Evolutionary conservation across 30 jellyfish, hydroid and myxozoan genomes (phyloP), one percentile per base, ranked within the genome.

Genomic region (Rhopilema esculentum): DNA sequence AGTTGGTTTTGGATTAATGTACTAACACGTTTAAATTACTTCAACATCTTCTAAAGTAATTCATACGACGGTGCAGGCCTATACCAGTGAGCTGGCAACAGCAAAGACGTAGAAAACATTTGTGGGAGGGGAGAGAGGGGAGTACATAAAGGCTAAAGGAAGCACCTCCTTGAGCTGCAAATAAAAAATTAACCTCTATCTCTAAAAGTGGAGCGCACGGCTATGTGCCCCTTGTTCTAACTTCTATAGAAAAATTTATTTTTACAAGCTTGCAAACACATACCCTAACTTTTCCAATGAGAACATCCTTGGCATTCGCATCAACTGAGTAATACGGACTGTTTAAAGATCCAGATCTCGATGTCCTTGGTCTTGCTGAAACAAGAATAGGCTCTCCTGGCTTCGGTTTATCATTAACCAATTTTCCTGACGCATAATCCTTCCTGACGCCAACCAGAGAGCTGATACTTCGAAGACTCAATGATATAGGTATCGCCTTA

Each of bases 341-440:
- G 28, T 76, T 69, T 8, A 84, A 12, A 15, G 92, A 72, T 17
- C 90, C 79, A 6, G 96, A 66, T 31, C 72, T 51, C 52, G 96
- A 88, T 20, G 84, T n/a, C 73, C 88, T 66, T 23, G 91, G 88
- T 65, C 95, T 89, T 33, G 96, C 97, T 9, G 97, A 85, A 52
- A 91, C 84, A 53, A 91, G 88, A 21, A 91, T 68, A 30, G 97
- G 97, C 63, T 91, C 92, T 32, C 93, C 93, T 17, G 93, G 86
- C 27, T 77, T 84, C 33, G 96, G 90, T 62, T 84, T 91, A 12
- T 88, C 85, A 20, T 40, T 57, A 66, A n/a, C 27, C 76, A 52
- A 67, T 9, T 40, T 61, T 27, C 79, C 84, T 9, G 96, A 53
- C 17, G 27, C 78, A 27, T 25, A 49, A 2, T 84, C 92, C 71